Evolutionary conservation across 2,113 vertebrate genomes (phyloP).

Genomic region (Ameiurus melas): DNA sequence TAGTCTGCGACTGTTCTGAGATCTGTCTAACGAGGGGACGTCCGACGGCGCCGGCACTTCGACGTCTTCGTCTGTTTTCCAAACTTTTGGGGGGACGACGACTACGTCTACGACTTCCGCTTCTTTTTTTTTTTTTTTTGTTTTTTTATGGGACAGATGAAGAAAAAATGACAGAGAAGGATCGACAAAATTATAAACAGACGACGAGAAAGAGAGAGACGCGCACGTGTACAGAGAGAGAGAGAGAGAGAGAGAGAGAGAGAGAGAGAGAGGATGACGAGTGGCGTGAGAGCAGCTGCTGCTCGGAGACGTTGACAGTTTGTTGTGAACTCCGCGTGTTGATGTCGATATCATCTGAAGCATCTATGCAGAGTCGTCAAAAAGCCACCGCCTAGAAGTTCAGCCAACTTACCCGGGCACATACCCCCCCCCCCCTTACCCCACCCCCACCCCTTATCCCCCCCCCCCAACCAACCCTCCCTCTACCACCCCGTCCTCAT

Average conservation of each 20-base stretch:
- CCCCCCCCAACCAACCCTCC: neutral
- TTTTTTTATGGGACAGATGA: neutral
- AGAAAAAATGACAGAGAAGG: neutral
- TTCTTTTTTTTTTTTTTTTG: neutral
- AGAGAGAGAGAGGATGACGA: neutral
- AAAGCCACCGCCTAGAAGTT: slow-evolving; percentile 56
- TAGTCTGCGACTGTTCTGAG: neutral
- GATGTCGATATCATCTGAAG: slow-evolving; percentile 56
- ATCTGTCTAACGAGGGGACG: neutral
- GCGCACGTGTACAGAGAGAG: neutral
- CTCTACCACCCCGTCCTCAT: slow-evolving; percentile 30
- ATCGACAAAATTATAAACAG: neutral
- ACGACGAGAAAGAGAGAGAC: neutral
- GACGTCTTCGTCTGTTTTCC: neutral
- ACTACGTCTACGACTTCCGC: neutral
- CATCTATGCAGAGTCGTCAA: slow-evolving; percentile 57
- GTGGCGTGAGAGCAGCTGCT: slow-evolving; percentile 49
- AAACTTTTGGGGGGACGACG: no score
- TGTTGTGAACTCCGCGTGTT: slow-evolving; percentile 47
- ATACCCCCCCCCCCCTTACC: neutral
- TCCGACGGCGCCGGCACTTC: no score
- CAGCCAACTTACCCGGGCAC: slow-evolving; percentile 48
- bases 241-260: neutral
- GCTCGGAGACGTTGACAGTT: slow-evolving; percentile 50
- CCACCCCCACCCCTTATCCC: neutral